These are phyloP conservation scores for Mya arenaria DNA, from an alignment of 1,140 invertebrate species.

Conservation along the genomic window DNA sequence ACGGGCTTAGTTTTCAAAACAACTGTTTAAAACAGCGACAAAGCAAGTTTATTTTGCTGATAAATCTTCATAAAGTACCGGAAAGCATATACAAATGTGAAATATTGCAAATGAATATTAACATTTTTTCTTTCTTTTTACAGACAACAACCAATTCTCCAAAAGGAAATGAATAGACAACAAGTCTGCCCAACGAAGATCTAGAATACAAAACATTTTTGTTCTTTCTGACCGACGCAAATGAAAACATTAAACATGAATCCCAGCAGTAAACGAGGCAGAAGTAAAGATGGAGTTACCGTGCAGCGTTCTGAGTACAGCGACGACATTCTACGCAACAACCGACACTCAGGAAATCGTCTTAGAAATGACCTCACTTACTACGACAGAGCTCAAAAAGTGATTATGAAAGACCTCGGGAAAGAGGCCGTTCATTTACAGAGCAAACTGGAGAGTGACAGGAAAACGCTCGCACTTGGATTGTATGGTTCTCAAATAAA, in stretches of 20 bases:
- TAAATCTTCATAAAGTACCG: no score
- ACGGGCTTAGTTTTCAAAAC: no score
- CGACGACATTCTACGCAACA: constrained; percentile 56
- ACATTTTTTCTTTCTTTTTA: no score
- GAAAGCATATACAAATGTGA: no score
- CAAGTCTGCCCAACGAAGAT: no score
- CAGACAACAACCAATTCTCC: no score
- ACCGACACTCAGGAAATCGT: constrained; percentile 56
- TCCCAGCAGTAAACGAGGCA: background rate
- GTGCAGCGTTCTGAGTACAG: constrained; percentile 58
- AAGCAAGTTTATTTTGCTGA: no score
- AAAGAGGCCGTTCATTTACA: constrained; percentile 43
- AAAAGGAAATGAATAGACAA: no score
- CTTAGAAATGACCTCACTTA: constrained; percentile 48
- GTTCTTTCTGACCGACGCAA: no score
- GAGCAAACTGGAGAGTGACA: constrained; percentile 38
- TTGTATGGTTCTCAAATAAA: constrained; percentile 29
- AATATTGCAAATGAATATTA: no score
- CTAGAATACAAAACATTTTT: no score
- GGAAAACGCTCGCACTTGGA: constrained; percentile 23
- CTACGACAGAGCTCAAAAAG: constrained; percentile 45
- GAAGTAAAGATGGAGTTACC: background rate
- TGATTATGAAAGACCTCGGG: constrained; percentile 53
- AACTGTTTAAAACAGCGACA: no score
- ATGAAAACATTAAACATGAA: background rate